Percentiles rank a stretch among this genome's conserved stretches.
These are phyloP conservation scores for Bolborhynchus lineola DNA, from an alignment of 2,113 vertebrate genomes.

Conservation along the genomic window DNA sequence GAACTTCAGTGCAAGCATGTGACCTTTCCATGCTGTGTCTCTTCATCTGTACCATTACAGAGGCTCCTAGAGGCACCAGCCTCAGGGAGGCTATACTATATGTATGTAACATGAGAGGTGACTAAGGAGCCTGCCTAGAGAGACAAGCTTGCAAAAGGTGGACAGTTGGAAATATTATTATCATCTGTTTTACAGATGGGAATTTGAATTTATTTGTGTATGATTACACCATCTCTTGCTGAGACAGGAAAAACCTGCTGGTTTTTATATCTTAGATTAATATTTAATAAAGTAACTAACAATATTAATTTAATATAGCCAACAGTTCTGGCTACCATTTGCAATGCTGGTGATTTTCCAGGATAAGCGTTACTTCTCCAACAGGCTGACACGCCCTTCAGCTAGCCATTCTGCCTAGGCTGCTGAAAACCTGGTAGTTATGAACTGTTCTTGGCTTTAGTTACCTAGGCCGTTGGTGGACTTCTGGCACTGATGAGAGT, in stretches of 20 bases:
- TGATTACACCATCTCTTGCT: neutral
- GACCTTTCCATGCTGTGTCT: neutral
- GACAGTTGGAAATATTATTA: neutral
- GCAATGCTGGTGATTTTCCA: neutral
- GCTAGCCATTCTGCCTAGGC: neutral
- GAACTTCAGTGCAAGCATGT: neutral
- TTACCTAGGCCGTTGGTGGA: neutral
- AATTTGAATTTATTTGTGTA: neutral
- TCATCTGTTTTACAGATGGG: neutral
- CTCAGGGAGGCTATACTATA: neutral
- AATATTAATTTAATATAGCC: slow-evolving; percentile 5
- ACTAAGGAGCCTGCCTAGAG: neutral
- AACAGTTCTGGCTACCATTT: neutral
- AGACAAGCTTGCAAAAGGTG: neutral
- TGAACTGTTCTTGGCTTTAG: neutral
- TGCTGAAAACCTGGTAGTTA: neutral
- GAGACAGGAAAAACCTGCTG: neutral
- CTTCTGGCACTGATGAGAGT: neutral
- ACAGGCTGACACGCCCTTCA: neutral
- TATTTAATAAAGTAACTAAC: neutral
- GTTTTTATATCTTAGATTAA: neutral
- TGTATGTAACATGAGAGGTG: neutral
- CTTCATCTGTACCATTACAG: neutral
- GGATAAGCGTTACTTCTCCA: neutral
- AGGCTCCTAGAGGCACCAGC: neutral